Conservation (phyloP, 1,140 invertebrate genomes). For the Hypsibius dujardini region DNA sequence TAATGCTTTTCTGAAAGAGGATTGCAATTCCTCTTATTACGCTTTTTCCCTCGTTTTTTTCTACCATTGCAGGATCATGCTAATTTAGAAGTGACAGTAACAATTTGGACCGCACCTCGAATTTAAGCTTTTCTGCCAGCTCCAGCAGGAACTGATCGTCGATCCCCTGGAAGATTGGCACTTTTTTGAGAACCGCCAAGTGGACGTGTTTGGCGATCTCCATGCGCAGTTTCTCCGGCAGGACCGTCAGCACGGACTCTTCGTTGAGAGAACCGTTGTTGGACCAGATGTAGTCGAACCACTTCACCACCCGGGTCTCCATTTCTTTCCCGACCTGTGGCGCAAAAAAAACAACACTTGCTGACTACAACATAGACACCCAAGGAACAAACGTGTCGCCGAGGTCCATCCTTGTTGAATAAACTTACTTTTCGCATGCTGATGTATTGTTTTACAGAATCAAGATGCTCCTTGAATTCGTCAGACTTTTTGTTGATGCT, state of each 20-base stretch:
- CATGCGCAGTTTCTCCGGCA: slow-evolving; percentile 4
- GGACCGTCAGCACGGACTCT: slow-evolving; percentile 11
- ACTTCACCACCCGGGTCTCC: slow-evolving; percentile 10
- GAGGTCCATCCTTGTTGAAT: not conserved
- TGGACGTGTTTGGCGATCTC: slow-evolving; percentile 8
- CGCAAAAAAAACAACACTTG: not conserved
- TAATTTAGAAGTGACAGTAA: not conserved
- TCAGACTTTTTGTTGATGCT: slow-evolving; percentile 7
- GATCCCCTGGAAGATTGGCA: slow-evolving; percentile 14
- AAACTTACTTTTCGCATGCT: slow-evolving; percentile 7
- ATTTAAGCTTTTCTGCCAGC: not conserved
- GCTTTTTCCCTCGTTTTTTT: too few relatives aligned
- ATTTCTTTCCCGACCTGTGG: slow-evolving; percentile 3
- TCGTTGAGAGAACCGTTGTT: slow-evolving; percentile 13
- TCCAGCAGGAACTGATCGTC: slow-evolving; percentile 15
- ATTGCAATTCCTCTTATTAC: too few relatives aligned
- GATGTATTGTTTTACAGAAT: slow-evolving; percentile 9
- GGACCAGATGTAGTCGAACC: slow-evolving; percentile 12
- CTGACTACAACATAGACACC: not conserved
- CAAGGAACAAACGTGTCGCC: too few relatives aligned
- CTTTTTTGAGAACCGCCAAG: slow-evolving; percentile 11
- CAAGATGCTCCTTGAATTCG: slow-evolving; percentile 13
- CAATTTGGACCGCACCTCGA: not conserved
- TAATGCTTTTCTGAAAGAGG: too few relatives aligned
- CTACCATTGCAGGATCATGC: not conserved